Evolutionary conservation across 2,113 vertebrate species (phyloP).

Genomic region (Etia nguti): DNA sequence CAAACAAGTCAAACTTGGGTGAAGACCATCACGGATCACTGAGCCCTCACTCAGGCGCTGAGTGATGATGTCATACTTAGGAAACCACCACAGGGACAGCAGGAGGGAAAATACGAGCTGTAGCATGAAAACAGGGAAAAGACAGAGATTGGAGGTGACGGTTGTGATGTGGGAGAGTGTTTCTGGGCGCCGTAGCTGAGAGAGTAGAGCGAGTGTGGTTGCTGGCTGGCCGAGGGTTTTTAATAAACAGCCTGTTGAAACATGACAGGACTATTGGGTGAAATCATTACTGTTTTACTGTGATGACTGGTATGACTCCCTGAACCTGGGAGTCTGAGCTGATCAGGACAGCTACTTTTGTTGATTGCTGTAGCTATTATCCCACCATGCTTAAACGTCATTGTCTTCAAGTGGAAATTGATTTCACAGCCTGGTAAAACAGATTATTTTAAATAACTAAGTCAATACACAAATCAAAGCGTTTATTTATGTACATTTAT

Average conservation of each 20-base stretch:
- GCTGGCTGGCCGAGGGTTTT: constrained; percentile 40
- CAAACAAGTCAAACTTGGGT: constrained; percentile 25
- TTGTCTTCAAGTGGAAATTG: not conserved
- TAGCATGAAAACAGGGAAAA: constrained; percentile 28
- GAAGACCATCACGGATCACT: constrained; percentile 32
- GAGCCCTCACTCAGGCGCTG: constrained; percentile 40
- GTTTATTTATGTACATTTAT: not conserved
- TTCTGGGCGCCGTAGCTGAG: constrained; percentile 29
- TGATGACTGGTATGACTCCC: constrained; percentile 41
- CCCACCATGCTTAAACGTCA: not conserved
- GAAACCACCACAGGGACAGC: constrained; percentile 45
- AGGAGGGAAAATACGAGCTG: constrained; percentile 42
- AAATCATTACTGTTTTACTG: constrained; percentile 56
- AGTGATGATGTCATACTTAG: constrained; percentile 65
- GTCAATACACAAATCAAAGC: not conserved
- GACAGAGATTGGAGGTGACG: constrained; percentile 54
- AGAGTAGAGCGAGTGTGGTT: constrained; percentile 30
- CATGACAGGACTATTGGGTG: constrained; percentile 66
- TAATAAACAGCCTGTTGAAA: constrained; percentile 64
- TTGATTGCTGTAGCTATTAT: not conserved
- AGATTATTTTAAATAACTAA: not conserved
- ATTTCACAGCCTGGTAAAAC: not conserved
- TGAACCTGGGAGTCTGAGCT: constrained; percentile 4
- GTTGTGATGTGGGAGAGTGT: constrained; percentile 49
- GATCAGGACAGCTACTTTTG: not conserved